Conservation (phyloP, 2,888 invertebrate species). For the Latheticus oryzae region DNA sequence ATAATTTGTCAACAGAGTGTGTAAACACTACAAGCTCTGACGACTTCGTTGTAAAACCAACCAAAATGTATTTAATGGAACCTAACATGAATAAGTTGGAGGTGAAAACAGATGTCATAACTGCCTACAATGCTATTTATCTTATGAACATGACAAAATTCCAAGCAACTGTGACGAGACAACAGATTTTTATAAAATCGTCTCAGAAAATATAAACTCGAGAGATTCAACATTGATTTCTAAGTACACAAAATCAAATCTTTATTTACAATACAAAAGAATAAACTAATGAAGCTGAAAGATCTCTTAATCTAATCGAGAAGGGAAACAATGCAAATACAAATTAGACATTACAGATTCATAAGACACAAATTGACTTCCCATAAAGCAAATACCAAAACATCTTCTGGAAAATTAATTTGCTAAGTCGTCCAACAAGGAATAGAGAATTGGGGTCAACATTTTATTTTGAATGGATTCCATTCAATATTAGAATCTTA, state of each 20-base stretch:
- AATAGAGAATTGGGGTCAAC: slow-evolving; percentile 21
- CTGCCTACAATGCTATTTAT: slow-evolving; percentile 16
- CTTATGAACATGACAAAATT: slow-evolving; percentile 14
- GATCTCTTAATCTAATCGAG: too few species aligned
- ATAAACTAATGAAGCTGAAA: too few species aligned
- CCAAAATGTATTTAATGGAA: too few species aligned
- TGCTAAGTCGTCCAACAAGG: slow-evolving; percentile 7
- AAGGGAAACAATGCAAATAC: too few species aligned
- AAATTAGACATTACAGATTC: too few species aligned
- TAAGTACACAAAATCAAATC: neutral
- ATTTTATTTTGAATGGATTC: slow-evolving; percentile 25
- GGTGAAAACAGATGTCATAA: slow-evolving; percentile 24
- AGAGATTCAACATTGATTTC: slow-evolving; percentile 1
- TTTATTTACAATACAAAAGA: too few species aligned
- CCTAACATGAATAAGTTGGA: too few species aligned
- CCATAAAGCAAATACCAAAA: slow-evolving; percentile 16
- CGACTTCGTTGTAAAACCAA: too few species aligned
- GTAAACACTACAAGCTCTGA: neutral
- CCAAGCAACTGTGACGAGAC: slow-evolving; percentile 5
- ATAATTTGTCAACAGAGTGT: slow-evolving; percentile 20
- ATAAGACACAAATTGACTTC: slow-evolving; percentile 3
- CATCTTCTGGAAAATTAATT: slow-evolving; percentile 20
- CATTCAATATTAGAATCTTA: slow-evolving; percentile 27
- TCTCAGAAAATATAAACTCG: neutral
- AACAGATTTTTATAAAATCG: slow-evolving; percentile 18